phyloP scores from a whole-genome alignment of 2,888 invertebrate species.

The Drosophila tanythrix region DNA sequence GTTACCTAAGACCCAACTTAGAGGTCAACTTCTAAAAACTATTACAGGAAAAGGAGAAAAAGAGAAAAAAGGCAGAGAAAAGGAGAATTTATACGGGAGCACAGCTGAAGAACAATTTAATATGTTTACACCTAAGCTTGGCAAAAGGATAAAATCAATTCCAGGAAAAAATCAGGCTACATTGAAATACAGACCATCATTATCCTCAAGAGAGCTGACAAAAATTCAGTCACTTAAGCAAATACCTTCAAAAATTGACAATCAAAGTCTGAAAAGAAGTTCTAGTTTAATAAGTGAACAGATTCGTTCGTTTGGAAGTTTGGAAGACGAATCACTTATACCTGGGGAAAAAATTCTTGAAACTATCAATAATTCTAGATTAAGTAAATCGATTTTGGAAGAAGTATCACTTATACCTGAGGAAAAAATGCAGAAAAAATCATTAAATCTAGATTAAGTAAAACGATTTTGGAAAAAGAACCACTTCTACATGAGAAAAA shows the following conservation, averaged over 20 bases:
- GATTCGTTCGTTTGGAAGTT: neutral
- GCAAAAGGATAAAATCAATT: neutral
- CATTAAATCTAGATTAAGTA: neutral
- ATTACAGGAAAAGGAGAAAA: neutral
- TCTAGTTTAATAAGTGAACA: neutral
- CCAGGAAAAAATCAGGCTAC: neutral
- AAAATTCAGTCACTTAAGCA: neutral
- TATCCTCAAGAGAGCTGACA: neutral
- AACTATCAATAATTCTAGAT: neutral
- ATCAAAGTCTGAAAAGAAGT: neutral
- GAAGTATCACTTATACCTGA: neutral
- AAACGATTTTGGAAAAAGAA: neutral
- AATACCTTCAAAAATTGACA: neutral
- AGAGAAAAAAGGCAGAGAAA: neutral
- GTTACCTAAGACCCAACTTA: too few species aligned
- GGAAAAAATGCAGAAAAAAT: neutral
- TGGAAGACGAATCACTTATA: neutral
- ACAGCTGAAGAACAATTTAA: neutral
- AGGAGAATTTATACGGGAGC: neutral
- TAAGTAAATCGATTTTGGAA: neutral
- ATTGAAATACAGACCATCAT: neutral
- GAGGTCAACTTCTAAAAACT: neutral
- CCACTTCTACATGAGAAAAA: neutral
- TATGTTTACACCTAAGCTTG: neutral
- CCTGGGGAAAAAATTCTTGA: neutral